Evolutionary conservation across 2,888 invertebrate species (phyloP).

Genomic region (Coelinius sp.): DNA sequence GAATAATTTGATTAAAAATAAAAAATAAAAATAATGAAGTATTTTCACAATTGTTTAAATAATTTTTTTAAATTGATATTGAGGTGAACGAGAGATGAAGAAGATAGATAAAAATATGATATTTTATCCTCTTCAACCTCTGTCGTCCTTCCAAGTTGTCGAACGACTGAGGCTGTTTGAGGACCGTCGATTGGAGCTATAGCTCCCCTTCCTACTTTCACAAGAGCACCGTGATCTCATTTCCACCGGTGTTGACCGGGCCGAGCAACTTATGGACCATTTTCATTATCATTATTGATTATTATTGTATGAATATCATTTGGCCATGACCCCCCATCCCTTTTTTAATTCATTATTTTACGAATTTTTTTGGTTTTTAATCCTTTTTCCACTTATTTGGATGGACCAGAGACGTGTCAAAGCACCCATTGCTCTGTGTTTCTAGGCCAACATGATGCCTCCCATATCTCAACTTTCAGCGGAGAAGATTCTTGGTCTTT

Average conservation of each 20-base stretch:
- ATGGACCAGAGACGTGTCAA: background rate
- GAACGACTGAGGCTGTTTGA: slow-evolving; percentile 68
- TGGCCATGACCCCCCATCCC: too few species aligned
- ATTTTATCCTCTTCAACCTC: slow-evolving; percentile 67
- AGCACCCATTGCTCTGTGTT: slow-evolving; percentile 38
- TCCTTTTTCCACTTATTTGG: background rate
- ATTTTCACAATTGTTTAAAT: too few species aligned
- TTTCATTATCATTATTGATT: slow-evolving; percentile 63
- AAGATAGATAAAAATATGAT: slow-evolving; percentile 50
- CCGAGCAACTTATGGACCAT: slow-evolving; percentile 44
- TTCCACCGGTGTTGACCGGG: slow-evolving; percentile 51
- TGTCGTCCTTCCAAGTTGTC: slow-evolving; percentile 70
- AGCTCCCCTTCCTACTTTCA: slow-evolving; percentile 67
- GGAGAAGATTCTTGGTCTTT: slow-evolving; percentile 25
- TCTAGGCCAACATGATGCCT: slow-evolving; percentile 49
- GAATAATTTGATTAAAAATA: too few species aligned
- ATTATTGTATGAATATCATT: too few species aligned
- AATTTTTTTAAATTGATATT: too few species aligned
- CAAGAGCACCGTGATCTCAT: slow-evolving; percentile 67
- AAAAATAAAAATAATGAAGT: too few species aligned
- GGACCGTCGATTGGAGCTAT: slow-evolving; percentile 65
- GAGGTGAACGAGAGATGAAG: too few species aligned
- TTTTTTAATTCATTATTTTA: background rate
- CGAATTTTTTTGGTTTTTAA: background rate
- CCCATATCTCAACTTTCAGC: slow-evolving; percentile 1